These are phyloP conservation scores for Protophormia terraenovae DNA, from an alignment of 2,888 invertebrate species.

Conservation along the genomic window DNA sequence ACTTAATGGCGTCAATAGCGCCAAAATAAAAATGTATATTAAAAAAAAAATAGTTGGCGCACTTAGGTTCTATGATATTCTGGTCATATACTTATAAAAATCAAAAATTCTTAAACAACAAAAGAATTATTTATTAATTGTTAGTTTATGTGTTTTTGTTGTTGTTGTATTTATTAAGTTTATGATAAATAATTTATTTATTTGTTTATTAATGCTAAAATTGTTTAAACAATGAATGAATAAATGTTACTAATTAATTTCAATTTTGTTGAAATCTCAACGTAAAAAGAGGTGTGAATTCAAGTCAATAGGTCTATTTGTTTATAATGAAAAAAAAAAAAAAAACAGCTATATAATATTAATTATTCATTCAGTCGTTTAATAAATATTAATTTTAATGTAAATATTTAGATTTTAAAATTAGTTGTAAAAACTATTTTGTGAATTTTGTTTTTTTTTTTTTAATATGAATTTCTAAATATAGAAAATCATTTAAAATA, in stretches of 20 bases:
- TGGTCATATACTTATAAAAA: not conserved
- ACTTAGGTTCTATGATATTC: not conserved
- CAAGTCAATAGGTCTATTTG: not conserved
- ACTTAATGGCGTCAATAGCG: not conserved
- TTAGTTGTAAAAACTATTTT: not conserved
- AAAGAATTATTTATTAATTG: not conserved
- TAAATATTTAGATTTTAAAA: not conserved
- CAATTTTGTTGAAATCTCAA: not conserved
- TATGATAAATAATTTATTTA: conserved; percentile 16
- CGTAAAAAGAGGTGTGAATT: conserved; percentile 47
- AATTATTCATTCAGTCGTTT: not conserved
- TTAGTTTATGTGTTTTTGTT: not conserved
- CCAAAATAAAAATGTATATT: conserved; percentile 1
- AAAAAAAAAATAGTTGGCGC: not conserved
- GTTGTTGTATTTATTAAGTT: not conserved
- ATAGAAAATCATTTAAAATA: no score
- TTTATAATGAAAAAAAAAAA: not conserved
- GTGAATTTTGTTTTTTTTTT: no score
- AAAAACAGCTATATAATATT: not conserved
- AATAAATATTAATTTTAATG: not conserved
- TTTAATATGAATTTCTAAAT: no score
- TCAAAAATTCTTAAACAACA: not conserved
- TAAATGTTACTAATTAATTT: conserved; percentile 18
- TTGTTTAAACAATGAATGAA: not conserved
- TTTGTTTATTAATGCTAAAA: not conserved